Base-by-base conservation (phyloP, 2,888 invertebrate genomes). In the Pogonocherus hispidulus region DNA sequence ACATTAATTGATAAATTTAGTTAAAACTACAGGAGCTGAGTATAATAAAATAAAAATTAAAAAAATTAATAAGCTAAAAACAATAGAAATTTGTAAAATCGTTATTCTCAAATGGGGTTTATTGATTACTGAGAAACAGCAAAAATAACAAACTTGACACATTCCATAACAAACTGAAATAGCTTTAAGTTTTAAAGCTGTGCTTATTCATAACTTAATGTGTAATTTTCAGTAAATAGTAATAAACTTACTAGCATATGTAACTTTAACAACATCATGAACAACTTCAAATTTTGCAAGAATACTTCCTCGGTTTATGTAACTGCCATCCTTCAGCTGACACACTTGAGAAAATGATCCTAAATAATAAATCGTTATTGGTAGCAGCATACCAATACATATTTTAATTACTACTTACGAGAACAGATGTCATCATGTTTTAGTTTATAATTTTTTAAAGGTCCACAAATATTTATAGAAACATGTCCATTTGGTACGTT, bases 381-480 rank as follows among this genome's bases (percentile, higher is more conserved):
- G 16, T 49, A 51, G n/a, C 35, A 22, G 1, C 51, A 3, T 5
- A 1, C 18, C 18, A 60, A 52, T 14, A 46, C 41, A 37, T 3
- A 23, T 22, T n/a, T 14, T 57, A 16, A 32, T 35, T 27, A 51
- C 18, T 63, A 41, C 70, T 67, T 66, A 76, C 76, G 67, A 47
- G 69, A 72, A 62, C 76, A 73, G 56, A 27, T 62, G 37, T 69
- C 65, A 59, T 67, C 51, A 11, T 16, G 41, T 1, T 46, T 20
- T 8, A 64, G 35, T 35, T 66, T 20, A 5, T 19, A 18, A 9
- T 20, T n/a, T n/a, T n/a, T 18, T 32, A 75, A 59, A 8, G 77
- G 71, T 19, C 78, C 79, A 65, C 80, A 81, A 14, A 77, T 71
- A 75, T 76, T 76, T 52, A 79, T 63, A 41, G 69, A 66, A 11